Evolutionary conservation across 2,888 invertebrate genomes (phyloP).

Genomic region (Chalcosyrphus nemorum): DNA sequence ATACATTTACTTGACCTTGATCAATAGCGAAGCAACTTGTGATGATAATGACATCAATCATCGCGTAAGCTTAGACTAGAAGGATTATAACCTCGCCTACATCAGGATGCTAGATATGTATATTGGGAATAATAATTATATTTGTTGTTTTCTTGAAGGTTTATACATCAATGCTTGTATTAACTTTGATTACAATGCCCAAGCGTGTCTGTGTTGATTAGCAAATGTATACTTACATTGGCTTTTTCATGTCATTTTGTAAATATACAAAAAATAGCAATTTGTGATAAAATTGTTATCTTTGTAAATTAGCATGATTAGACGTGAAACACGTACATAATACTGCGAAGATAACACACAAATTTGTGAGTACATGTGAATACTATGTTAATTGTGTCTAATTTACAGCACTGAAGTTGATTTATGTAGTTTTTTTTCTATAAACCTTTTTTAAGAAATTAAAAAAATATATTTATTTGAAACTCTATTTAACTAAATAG

Average conservation of each 20-base stretch:
- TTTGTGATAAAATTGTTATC: slow-evolving; percentile 6
- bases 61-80: no score
- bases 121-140: no score
- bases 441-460: no score
- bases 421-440: neutral
- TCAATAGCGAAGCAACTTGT: no score
- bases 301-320: slow-evolving; percentile 14
- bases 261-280: neutral
- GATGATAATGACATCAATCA: no score
- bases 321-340: neutral
- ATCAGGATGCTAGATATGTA: no score
- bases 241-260: neutral
- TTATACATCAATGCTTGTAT: neutral
- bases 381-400: neutral
- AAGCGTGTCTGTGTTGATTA: neutral
- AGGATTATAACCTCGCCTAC: no score
- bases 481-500: no score
- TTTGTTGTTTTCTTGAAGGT: no score
- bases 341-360: neutral
- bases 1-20: no score
- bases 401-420: neutral
- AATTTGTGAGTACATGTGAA: neutral
- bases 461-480: no score
- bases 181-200: neutral
- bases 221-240: neutral